Base-by-base conservation (phyloP, 1,140 invertebrate genomes). In the Bemisia tabaci region DNA sequence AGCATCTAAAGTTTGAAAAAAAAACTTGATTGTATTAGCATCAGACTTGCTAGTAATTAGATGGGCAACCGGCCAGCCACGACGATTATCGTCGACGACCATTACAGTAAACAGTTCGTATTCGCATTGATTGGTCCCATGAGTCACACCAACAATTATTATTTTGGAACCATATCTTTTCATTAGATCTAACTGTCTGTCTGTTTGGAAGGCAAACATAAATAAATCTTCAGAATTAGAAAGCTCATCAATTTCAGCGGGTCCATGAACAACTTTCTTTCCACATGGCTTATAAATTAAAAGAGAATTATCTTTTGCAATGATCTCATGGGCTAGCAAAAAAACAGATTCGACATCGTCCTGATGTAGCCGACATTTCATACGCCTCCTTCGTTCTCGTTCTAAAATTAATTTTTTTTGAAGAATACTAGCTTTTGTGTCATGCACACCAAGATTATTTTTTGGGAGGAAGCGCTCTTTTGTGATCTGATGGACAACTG, bases 11-110 rank as follows among this genome's bases (percentile, higher is more conserved):
- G 33, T 17, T 48, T 48, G 33, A 23, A 65, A 27, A n/a, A 65
- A 65, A 22, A 39, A 48, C 22, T 26, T 21, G 9, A 65, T 12
- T 11, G 27, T 27, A 39, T 39, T 9, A 27, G 27, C 63, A 21
- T 26, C 27, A 12, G 22, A 39, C 22, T 65, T 26, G 48, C 27
- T 65, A 39, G 63, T 21, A 2, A 61, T 61, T 5, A 65, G 27
- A 65, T 65, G 63, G 2, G 24, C 63, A 2, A 65, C 63, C 22
- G 63, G 63, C 63, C 63, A 65, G 22, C 63, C 63, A 27, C 48
- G 27, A 2, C 27, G 27, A 22, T 65, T 17, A 21, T 65, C 23
- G 22, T 65, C 63, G 22, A 39, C 27, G 22, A 65, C 23, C 22
- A 65, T 27, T 2, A 39, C 21, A n/a, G 27, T 65, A 26, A 65